Evolutionary conservation across 2,888 invertebrate species (phyloP), one percentile per base, ranked within the genome.

Genomic region (Pemphredon lugubris): DNA sequence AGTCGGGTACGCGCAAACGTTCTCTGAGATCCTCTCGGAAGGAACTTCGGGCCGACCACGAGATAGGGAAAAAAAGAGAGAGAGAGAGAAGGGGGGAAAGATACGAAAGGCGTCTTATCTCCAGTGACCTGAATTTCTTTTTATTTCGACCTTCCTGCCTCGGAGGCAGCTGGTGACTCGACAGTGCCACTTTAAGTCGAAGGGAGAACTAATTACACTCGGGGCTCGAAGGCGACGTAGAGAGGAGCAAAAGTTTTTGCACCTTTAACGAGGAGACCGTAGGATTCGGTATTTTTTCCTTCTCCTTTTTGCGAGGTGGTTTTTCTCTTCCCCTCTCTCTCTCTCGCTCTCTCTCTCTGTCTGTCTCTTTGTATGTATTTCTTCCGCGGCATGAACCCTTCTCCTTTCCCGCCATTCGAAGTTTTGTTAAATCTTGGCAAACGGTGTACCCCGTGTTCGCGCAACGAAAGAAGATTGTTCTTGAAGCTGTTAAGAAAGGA

Each of bases 161-260:
- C 11, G 9, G 7, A 51, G 60, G 44, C 42, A 23, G 23, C n/a
- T 26, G 37, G 53, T 45, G 68, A 60, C 53, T 57, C 39, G 50
- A 64, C 59, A 67, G 76, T 75, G 79, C 84, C 82, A 84, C 83
- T 87, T 83, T 83, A 86, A 84, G 84, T 86, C 85, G 76, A 77
- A 84, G 45, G 57, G 53, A 26, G 61, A 86, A 85, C 87, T 88
- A 88, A 88, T 88, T 86, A 86, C 84, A 81, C 78, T 68, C 75
- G 74, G 76, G 76, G 75, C 81, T 83, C 82, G 78, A 82, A 80
- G 73, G 76, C 13, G 42, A 30, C 34, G 26, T n/a, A 16, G 34
- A 20, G 55, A 23, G 34, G n/a, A 13, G 53, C 14, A 39, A 54
- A 75, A 79, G 83, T 87, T 87, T 84, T 85, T 83, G 79, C 77